Evolutionary conservation across 1,140 invertebrate species (phyloP).

Genomic region (Varroa destructor): DNA sequence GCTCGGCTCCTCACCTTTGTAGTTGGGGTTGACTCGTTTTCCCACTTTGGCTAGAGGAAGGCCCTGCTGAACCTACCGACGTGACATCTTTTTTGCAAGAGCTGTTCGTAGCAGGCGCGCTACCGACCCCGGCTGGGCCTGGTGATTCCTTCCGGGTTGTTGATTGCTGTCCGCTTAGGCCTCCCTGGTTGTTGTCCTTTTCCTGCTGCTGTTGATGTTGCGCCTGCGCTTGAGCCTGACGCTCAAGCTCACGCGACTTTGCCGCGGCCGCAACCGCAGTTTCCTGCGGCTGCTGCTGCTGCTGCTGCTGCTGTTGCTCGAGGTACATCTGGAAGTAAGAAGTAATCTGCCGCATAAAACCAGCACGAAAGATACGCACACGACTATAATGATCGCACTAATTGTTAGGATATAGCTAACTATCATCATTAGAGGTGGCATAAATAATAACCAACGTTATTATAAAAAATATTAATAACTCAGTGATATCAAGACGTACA

Average conservation of each 20-base stretch:
- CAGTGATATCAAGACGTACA: too few relatives aligned
- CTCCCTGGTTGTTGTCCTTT: slow-evolving; percentile 70
- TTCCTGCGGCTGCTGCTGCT: slow-evolving; percentile 58
- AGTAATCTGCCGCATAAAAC: too few relatives aligned
- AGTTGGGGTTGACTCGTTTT: too few relatives aligned
- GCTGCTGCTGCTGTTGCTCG: slow-evolving; percentile 43
- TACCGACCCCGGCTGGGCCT: background rate
- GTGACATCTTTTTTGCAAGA: too few relatives aligned
- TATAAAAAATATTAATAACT: too few relatives aligned
- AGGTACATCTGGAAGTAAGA: slow-evolving; percentile 38
- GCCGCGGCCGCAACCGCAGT: slow-evolving; percentile 61
- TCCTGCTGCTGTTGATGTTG: slow-evolving; percentile 75
- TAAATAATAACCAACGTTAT: too few relatives aligned
- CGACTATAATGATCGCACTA: slow-evolving; percentile 35
- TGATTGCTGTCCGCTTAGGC: slow-evolving; percentile 31
- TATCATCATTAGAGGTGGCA: too few relatives aligned
- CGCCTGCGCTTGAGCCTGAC: slow-evolving; percentile 52
- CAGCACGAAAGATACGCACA: slow-evolving; percentile 34
- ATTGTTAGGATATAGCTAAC: too few relatives aligned
- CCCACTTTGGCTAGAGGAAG: too few relatives aligned
- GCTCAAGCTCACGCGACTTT: slow-evolving; percentile 72
- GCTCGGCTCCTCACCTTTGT: too few relatives aligned
- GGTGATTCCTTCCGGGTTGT: background rate
- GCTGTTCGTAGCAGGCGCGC: too few relatives aligned
- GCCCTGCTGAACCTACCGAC: too few relatives aligned